Evolutionary conservation across 1,140 invertebrate species (phyloP).

Genomic region (Nymphalis io): DNA sequence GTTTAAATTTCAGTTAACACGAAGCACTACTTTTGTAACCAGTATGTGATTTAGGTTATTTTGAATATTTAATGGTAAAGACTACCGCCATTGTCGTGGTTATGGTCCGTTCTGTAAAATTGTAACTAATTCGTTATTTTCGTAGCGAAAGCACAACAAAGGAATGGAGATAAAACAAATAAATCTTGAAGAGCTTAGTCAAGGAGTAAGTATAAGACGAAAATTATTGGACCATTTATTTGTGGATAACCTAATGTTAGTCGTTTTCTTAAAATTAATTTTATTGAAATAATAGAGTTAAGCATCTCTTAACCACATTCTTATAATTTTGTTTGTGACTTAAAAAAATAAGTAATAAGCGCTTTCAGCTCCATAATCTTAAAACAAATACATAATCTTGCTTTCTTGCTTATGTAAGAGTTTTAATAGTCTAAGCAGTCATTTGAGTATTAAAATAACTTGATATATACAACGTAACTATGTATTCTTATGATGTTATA

Average conservation of each 20-base stretch:
- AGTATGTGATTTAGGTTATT: slow-evolving; percentile 34
- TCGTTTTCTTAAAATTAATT: slow-evolving; percentile 20
- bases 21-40: slow-evolving; percentile 29
- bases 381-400: no score
- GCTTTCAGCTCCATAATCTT: no score
- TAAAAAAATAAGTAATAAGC: no score
- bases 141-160: slow-evolving; percentile 61
- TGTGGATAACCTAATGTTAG: slow-evolving; percentile 32
- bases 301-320: no score
- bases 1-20: no score
- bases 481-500: no score
- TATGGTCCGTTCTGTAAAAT: slow-evolving; percentile 65
- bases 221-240: slow-evolving; percentile 39
- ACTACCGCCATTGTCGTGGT: slow-evolving; percentile 45
- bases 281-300: slow-evolving; percentile 2
- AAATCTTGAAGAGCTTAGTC: slow-evolving; percentile 55
- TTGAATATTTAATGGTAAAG: slow-evolving; percentile 51
- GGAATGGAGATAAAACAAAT: slow-evolving; percentile 66
- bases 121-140: slow-evolving; percentile 61
- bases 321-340: no score
- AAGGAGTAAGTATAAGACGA: slow-evolving; percentile 45
- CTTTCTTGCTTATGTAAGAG: no score
- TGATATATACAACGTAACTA: no score
- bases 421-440: no score
- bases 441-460: no score